Percentiles rank a stretch among this genome's conserved stretches.
phyloP scores from a whole-genome alignment of 1,140 invertebrate genomes.

The Teleopsis dalmanni region DNA sequence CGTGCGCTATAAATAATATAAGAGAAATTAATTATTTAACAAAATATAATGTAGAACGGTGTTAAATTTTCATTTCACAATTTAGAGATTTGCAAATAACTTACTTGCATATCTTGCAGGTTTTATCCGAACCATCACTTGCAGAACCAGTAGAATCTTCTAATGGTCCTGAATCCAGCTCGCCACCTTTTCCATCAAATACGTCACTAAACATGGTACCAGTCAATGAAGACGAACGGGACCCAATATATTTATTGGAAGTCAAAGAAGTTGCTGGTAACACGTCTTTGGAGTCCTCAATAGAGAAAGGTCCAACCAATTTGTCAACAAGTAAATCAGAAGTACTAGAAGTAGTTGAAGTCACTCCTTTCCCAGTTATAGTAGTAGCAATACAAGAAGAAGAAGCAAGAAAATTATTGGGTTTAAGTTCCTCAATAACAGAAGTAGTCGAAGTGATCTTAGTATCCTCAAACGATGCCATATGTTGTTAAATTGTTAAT shows the following conservation, averaged over 20 bases:
- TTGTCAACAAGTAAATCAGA: constrained; percentile 13
- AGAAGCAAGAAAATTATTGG: not conserved
- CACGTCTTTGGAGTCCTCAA: no score
- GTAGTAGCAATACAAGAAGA: constrained; percentile 2
- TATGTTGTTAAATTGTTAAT: no score
- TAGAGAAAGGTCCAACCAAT: constrained; percentile 7
- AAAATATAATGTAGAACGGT: not conserved
- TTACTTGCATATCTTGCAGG: constrained; percentile 43
- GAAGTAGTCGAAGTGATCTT: not conserved
- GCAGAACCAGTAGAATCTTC: constrained; percentile 25
- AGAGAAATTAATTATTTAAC: constrained; percentile 1
- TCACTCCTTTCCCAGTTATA: no score
- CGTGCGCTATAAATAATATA: constrained; percentile 43
- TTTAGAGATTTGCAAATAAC: constrained; percentile 2
- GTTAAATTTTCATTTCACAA: not conserved
- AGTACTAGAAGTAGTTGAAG: no score
- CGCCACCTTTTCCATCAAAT: constrained; percentile 16
- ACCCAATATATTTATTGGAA: no score
- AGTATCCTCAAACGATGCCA: constrained; percentile 13
- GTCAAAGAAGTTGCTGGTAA: no score
- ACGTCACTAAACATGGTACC: constrained; percentile 17
- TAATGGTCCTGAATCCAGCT: constrained; percentile 30
- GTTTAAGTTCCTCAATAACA: constrained; percentile 1
- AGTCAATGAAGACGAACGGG: constrained; percentile 11
- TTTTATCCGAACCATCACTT: constrained; percentile 29